A percentile compares a stretch with the other conserved stretches of the same genome.
These are phyloP conservation scores for Mesocentrotus franciscanus DNA, from an alignment of 53 echinoderm and acorn worm genomes.

Conservation along the genomic window DNA sequence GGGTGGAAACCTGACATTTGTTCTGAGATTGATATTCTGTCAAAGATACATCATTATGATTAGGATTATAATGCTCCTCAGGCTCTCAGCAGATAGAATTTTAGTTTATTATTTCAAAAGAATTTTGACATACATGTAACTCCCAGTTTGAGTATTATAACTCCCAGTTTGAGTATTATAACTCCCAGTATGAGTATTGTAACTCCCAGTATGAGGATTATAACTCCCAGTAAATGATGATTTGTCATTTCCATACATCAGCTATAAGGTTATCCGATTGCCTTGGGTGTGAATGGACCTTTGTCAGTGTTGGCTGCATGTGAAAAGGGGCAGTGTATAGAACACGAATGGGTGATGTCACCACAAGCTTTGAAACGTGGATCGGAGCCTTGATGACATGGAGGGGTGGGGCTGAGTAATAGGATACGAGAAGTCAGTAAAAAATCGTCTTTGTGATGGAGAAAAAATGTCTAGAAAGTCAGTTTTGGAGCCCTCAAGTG, in stretches of 20 bases:
- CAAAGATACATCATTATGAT: too few species aligned
- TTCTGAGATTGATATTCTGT: too few species aligned
- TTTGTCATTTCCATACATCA: not conserved
- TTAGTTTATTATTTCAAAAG: too few species aligned
- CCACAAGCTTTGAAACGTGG: not conserved
- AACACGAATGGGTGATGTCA: not conserved
- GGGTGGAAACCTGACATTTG: too few species aligned
- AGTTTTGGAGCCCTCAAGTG: slow-evolving; percentile 8
- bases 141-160: too few species aligned
- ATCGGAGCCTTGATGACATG: not conserved
- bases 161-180: not conserved
- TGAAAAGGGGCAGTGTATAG: not conserved
- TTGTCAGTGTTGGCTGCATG: not conserved
- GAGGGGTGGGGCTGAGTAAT: not conserved
- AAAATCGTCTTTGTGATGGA: not conserved
- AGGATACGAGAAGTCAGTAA: not conserved
- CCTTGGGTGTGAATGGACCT: not conserved
- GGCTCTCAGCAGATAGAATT: too few species aligned
- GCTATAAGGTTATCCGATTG: not conserved
- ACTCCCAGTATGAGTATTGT: too few species aligned
- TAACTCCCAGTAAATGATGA: not conserved
- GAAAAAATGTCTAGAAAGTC: not conserved
- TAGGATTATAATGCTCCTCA: too few species aligned
- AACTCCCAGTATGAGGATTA: too few species aligned
- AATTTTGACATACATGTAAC: too few species aligned